Evolutionary conservation across 2,113 vertebrate genomes (phyloP), one percentile per base, ranked within the genome.

Genomic region (Prolemur simus): DNA sequence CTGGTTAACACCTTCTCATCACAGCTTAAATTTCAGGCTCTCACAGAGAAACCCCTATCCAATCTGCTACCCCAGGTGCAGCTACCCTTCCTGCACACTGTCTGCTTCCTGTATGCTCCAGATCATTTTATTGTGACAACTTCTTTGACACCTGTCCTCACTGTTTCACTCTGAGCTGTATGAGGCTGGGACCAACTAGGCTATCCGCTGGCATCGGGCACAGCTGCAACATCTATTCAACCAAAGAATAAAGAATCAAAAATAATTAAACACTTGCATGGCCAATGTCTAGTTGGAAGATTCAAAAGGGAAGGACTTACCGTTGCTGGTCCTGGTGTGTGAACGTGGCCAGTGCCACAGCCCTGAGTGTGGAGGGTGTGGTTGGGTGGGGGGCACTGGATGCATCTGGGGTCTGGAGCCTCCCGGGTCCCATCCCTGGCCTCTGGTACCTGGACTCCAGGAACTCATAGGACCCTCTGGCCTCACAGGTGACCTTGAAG

Each of bases 341-440:
- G 77, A 71, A 15, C 3, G 27, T 76, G 29, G 37, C 9, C 2
- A 5, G 29, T 5, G 11, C 25, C 6, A 39, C 42, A 21, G 32
- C 15, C 42, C 27, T 54, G 87, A 52, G n/a, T 0, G 11, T 27
- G 14, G 64, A 34, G 13, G 29, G 25, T 52, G 8, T 25, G 25
- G 5, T 12, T 82, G 66, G 20, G 7, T 25, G 5, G n/a, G 14
- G 42, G 52, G 5, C 56, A 11, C 8, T 25, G 32, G 39, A 21
- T 5, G 8, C 25, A 29, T 20, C 2, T 0, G 8, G 20, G 58
- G 13, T 10, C 58, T 32, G 45, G 39, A 4, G 12, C 89, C 74
- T 90, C 95, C 68, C 2, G 17, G 86, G n/a, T 87, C 89, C 94
- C 96, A 89, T 42, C 82, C 76, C 58, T 64, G 95, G 63, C 32